Evolutionary conservation across 2,888 invertebrate species (phyloP), one percentile per base, ranked within the genome.

Genomic region (Frankliniella intonsa): DNA sequence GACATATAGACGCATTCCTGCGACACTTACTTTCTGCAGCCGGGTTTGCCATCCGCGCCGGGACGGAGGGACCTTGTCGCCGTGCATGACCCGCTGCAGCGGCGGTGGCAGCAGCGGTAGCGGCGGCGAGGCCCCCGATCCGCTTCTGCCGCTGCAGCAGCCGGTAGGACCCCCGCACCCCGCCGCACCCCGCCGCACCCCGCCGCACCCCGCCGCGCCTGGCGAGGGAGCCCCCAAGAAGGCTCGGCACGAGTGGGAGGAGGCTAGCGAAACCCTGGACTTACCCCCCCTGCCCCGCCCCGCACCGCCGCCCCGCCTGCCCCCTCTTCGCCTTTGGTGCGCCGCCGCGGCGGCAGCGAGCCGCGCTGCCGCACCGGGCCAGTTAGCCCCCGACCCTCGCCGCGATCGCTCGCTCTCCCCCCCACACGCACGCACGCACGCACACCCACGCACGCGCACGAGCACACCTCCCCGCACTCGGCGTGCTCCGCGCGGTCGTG

Each of bases 191-290:
- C 17, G n/a, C 14, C 62, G 62, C 62, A 7, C 19, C 62, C 62
- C 55, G 55, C 55, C 55, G 55, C 38, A 38, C 38, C 38, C 38
- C 38, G 38, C n/a, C n/a, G n/a, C n/a, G 69, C n/a, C 25, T 76
- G 69, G 22, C 25, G 69, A 25, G 22, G 69, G 22, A 76, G 69
- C 69, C 69, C 69, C 69, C 69, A 76, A 76, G 69, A 76, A 76
- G 69, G 69, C n/a, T 12, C 25, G 69, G 69, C n/a, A 22, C 69
- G 69, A 76, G 69, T 76, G 69, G 69, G 69, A 76, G 69, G 69
- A 76, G 69, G 69, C 22, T 76, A 76, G 69, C 69, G 69, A 76
- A 76, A 76, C 69, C 69, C 69, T 76, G 69, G 69, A 76, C 69
- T 38, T 2, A 62, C 62, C 62, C 19, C 62, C 38, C 5, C 19